phyloP scores from a whole-genome alignment of 2,113 vertebrate genomes.

The Chionis minor region DNA sequence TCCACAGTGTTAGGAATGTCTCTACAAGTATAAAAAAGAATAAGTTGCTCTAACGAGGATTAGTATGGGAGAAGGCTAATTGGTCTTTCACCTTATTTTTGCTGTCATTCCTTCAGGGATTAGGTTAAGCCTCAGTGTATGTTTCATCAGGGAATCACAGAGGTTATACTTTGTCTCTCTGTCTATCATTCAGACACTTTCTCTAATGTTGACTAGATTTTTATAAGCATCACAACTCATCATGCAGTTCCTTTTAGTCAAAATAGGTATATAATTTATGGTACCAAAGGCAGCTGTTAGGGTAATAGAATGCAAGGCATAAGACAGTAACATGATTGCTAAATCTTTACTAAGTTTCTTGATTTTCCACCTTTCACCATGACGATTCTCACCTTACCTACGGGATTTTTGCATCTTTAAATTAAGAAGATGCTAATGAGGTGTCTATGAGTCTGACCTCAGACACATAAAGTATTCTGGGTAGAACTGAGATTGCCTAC shows the following conservation, averaged over 20 bases:
- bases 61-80: conserved; percentile 66
- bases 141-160: conserved; percentile 65
- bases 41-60: conserved; percentile 59
- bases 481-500: neutral
- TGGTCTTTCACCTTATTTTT: conserved; percentile 75
- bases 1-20: neutral
- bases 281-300: conserved; percentile 41
- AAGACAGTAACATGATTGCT: neutral
- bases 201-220: conserved; percentile 61
- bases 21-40: neutral
- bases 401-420: neutral
- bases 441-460: neutral
- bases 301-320: conserved; percentile 47
- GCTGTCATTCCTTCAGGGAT: conserved; percentile 70
- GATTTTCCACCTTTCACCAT: neutral
- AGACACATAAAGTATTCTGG: neutral
- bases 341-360: conserved; percentile 25
- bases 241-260: conserved; percentile 55
- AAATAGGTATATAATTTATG: conserved; percentile 62
- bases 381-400: neutral
- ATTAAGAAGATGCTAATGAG: neutral
- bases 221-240: conserved; percentile 67
- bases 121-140: conserved; percentile 73
- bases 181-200: conserved; percentile 60
- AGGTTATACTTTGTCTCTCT: conserved; percentile 69